A percentile compares a stretch with the other conserved stretches of the same genome.
phyloP scores from a whole-genome alignment of 2,797 vertebrate genomes.

The Emydoidea blandingii region DNA sequence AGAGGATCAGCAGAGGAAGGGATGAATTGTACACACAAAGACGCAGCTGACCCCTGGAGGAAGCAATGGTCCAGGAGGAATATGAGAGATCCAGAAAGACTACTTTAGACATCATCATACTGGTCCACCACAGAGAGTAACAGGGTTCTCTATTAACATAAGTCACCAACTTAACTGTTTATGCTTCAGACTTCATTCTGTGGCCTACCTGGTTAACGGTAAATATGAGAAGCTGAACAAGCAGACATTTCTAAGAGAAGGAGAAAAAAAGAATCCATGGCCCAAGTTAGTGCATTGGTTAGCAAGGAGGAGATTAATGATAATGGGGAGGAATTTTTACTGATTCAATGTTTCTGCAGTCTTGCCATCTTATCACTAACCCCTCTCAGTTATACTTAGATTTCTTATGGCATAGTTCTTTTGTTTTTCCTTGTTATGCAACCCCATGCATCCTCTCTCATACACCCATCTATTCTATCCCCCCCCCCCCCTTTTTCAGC shows the following conservation, averaged over 20 bases:
- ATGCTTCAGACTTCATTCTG: neutral
- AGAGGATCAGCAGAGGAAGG: accelerated
- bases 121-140: neutral
- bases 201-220: neutral
- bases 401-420: neutral
- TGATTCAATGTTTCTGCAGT: accelerated
- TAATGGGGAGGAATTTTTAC: neutral
- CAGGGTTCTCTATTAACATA: neutral
- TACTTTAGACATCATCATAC: no score
- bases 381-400: neutral
- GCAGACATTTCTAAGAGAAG: neutral
- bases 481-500: neutral
- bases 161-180: neutral
- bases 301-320: neutral
- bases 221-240: neutral
- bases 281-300: neutral
- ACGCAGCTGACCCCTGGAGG: neutral
- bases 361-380: neutral
- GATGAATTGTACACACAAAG: neutral
- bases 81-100: neutral
- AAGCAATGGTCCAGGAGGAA: neutral
- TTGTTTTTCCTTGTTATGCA: neutral
- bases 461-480: neutral
- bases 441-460: neutral
- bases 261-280: neutral